These are phyloP conservation scores for Lasioglossum leucozonium DNA, from an alignment of 2,888 invertebrate species.

Conservation along the genomic window DNA sequence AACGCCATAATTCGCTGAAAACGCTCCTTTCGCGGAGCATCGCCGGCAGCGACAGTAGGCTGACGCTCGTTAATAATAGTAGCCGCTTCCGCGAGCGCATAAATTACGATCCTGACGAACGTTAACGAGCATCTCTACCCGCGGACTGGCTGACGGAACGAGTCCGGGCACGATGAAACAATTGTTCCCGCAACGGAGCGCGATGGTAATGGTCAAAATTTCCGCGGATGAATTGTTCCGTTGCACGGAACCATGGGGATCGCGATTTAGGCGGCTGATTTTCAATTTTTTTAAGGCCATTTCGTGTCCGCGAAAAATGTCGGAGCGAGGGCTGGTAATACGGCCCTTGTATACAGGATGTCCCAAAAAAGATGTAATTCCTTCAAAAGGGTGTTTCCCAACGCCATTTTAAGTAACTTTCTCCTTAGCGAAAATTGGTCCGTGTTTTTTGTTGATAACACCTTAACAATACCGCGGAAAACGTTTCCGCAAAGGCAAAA, in stretches of 20 bases:
- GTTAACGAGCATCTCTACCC: conserved; percentile 59
- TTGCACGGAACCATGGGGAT: neutral
- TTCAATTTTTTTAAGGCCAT: neutral
- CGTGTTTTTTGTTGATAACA: no score
- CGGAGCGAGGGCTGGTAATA: no score
- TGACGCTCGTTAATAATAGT: conserved; percentile 73
- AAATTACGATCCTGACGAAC: conserved; percentile 74
- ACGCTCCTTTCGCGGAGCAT: conserved; percentile 35
- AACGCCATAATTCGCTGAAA: conserved; percentile 54
- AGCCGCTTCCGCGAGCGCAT: conserved; percentile 65
- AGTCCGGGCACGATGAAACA: conserved; percentile 11
- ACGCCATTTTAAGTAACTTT: no score
- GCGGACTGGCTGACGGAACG: conserved; percentile 10
- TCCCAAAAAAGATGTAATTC: no score
- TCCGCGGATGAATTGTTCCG: neutral
- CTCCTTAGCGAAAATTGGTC: no score
- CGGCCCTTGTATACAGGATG: no score
- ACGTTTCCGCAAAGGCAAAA: no score
- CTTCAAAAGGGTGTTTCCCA: no score
- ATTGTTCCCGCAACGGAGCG: neutral
- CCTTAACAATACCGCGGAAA: no score
- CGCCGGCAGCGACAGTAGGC: conserved; percentile 47
- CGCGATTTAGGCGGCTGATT: neutral
- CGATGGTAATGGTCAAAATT: conserved; percentile 1
- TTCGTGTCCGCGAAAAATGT: no score